Conservation (phyloP, 2,113 vertebrate species). For the Bos indicus region DNA sequence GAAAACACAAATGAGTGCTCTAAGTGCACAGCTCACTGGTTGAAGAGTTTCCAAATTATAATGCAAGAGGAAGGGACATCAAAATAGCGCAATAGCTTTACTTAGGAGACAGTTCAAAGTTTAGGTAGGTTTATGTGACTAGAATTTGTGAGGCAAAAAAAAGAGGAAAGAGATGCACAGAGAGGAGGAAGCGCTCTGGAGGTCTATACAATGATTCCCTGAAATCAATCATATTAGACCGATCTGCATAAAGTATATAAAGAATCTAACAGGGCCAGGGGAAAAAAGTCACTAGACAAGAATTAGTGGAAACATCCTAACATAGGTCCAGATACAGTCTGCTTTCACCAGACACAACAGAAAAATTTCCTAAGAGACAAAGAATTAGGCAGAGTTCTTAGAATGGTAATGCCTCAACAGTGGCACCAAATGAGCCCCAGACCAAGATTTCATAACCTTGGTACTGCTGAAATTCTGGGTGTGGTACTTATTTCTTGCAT, state of each 20-base stretch:
- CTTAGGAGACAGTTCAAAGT: background rate
- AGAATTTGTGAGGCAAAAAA: background rate
- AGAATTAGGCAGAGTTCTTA: background rate
- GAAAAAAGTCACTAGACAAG: background rate
- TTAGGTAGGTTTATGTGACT: background rate
- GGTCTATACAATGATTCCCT: background rate
- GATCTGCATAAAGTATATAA: background rate
- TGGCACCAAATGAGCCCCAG: background rate
- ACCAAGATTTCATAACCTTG: background rate
- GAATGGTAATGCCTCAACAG: background rate
- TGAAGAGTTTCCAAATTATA: background rate
- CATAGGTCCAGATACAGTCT: background rate
- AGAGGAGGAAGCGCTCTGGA: background rate
- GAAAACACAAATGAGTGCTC: background rate
- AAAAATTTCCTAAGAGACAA: background rate
- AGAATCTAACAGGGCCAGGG: background rate
- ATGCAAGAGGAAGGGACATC: background rate
- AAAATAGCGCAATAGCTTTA: background rate
- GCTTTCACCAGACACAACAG: background rate
- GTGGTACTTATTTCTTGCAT: background rate
- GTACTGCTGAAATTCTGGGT: background rate
- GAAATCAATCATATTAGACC: background rate
- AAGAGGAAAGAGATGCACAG: background rate
- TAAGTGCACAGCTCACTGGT: background rate
- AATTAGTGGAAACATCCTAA: background rate